These are phyloP conservation scores for Ethmia dodecea DNA, from an alignment of 2,888 invertebrate species.

Conservation along the genomic window DNA sequence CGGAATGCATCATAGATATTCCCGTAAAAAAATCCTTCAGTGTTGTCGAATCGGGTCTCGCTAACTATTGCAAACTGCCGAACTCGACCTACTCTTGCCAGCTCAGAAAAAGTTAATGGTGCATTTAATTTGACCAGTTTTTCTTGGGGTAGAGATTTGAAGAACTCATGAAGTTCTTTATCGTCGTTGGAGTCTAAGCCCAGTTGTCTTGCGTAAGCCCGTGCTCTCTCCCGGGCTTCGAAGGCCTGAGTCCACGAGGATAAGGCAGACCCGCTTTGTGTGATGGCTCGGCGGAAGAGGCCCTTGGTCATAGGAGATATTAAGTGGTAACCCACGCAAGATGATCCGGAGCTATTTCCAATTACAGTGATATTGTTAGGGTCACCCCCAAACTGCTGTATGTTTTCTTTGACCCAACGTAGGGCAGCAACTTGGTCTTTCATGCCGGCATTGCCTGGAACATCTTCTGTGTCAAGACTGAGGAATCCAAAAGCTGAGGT, in stretches of 20 bases:
- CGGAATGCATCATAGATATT: conserved; percentile 39
- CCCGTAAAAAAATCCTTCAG: conserved; percentile 30
- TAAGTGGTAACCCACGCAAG: conserved; percentile 32
- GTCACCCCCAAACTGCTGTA: conserved; percentile 55
- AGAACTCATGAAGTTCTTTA: conserved; percentile 29
- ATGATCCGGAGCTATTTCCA: conserved; percentile 45
- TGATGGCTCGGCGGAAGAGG: conserved; percentile 66
- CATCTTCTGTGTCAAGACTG: conserved; percentile 31
- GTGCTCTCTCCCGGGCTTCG: conserved; percentile 61
- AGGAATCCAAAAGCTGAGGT: conserved; percentile 36
- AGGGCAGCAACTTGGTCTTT: conserved; percentile 45
- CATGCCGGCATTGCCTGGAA: conserved; percentile 40
- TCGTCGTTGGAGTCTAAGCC: conserved; percentile 32
- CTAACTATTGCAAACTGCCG: conserved; percentile 23
- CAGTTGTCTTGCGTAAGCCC: conserved; percentile 32
- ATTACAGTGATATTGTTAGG: conserved; percentile 41
- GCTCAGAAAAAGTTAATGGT: conserved; percentile 16
- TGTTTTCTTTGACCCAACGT: conserved; percentile 56
- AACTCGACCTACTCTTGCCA: conserved; percentile 4
- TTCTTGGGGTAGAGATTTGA: conserved; percentile 25
- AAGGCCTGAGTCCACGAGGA: conserved; percentile 72
- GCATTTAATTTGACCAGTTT: conserved; percentile 23
- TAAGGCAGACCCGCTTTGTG: conserved; percentile 81
- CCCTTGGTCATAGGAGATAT: conserved; percentile 50
- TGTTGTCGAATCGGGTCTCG: conserved; percentile 27